Evolutionary conservation across 1,140 invertebrate species (phyloP).

Genomic region (Spodoptera litura): DNA sequence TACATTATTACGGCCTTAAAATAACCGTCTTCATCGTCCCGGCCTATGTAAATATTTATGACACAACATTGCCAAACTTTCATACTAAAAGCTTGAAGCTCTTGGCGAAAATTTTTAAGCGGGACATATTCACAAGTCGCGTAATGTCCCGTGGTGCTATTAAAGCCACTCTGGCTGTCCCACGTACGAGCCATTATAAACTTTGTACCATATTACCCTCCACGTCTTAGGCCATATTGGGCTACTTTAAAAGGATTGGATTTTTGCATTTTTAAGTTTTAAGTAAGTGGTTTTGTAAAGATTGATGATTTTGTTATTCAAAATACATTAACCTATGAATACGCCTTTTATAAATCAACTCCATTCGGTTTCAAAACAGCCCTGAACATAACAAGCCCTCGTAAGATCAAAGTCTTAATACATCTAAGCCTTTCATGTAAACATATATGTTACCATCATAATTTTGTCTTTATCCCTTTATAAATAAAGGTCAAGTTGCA

Average conservation of each 20-base stretch:
- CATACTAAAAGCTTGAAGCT: constrained; percentile 15
- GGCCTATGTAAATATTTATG: constrained; percentile 46
- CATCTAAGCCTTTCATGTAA: too few relatives aligned
- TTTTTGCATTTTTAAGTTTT: constrained; percentile 3
- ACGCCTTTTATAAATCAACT: too few relatives aligned
- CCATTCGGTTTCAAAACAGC: too few relatives aligned
- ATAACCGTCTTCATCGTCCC: constrained; percentile 27
- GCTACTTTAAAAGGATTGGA: constrained; percentile 42
- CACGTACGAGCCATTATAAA: constrained; percentile 66
- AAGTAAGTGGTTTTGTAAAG: neutral
- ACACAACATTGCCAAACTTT: constrained; percentile 36
- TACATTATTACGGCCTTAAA: neutral
- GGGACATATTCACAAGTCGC: constrained; percentile 42
- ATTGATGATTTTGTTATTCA: neutral
- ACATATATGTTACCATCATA: neutral
- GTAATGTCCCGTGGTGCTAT: constrained; percentile 49
- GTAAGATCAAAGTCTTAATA: too few relatives aligned
- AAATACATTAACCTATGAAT: too few relatives aligned
- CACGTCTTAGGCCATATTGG: constrained; percentile 38
- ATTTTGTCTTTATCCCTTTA: constrained; percentile 55
- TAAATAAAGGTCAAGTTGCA: constrained; percentile 64
- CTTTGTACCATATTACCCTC: constrained; percentile 53
- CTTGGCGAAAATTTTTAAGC: constrained; percentile 43
- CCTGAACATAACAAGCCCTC: too few relatives aligned
- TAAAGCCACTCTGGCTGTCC: constrained; percentile 52